Percentiles rank a stretch among this genome's conserved stretches.
Evolutionary conservation across 1,140 invertebrate species (phyloP).

Genomic region (Pseudomyrmex gracilis): DNA sequence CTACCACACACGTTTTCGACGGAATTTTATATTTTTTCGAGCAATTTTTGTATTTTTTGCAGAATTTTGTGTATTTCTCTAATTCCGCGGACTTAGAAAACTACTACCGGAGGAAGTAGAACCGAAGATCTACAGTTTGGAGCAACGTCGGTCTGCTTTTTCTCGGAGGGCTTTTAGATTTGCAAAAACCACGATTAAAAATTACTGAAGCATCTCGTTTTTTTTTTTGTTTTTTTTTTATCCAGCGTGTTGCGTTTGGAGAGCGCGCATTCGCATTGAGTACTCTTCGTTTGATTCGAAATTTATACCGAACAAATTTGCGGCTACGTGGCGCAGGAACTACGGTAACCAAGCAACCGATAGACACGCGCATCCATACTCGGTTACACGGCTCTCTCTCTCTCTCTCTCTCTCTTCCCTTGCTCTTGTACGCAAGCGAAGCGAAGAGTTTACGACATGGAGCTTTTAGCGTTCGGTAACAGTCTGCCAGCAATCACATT

Average conservation of each 20-base stretch:
- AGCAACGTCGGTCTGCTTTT: slow-evolving; percentile 17
- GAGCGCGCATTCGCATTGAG: slow-evolving; percentile 29
- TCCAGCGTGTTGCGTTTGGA: slow-evolving; percentile 11
- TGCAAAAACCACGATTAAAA: slow-evolving; percentile 36
- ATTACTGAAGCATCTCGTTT: slow-evolving; percentile 25
- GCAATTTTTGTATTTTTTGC: too few relatives aligned
- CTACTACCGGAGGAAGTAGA: slow-evolving; percentile 6
- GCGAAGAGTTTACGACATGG: slow-evolving; percentile 73
- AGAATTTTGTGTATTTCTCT: not conserved
- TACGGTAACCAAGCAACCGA: slow-evolving; percentile 65
- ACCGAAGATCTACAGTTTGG: slow-evolving; percentile 2
- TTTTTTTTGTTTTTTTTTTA: not conserved
- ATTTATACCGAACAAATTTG: slow-evolving; percentile 60
- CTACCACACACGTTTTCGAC: not conserved
- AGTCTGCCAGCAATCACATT: slow-evolving; percentile 79
- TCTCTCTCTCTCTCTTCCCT: slow-evolving; percentile 23
- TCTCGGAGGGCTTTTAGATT: not conserved
- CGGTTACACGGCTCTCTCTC: slow-evolving; percentile 40
- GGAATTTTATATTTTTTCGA: too few relatives aligned
- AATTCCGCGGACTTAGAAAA: not conserved
- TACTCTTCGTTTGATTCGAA: slow-evolving; percentile 48
- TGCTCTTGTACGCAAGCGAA: slow-evolving; percentile 24
- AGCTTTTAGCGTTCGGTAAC: slow-evolving; percentile 77
- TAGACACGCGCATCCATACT: slow-evolving; percentile 47
- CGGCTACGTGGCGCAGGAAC: slow-evolving; percentile 44